Evolutionary conservation across 2,797 vertebrate species (phyloP).

Genomic region (Gymnopithys bicolor): DNA sequence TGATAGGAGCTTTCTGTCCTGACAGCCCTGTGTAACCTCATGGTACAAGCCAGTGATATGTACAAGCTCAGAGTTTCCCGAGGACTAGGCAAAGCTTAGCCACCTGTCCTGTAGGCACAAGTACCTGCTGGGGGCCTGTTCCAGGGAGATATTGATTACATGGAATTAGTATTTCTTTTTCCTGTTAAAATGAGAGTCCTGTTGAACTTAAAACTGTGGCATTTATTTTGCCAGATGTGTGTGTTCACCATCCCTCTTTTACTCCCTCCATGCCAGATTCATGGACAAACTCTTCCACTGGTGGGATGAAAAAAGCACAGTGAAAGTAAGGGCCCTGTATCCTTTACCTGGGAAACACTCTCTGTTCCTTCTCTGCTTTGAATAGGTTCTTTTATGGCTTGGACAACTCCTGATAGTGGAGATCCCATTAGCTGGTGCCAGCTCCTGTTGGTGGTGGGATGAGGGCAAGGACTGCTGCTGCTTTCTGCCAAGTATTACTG

Average conservation of each 20-base stretch:
- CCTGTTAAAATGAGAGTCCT: not conserved
- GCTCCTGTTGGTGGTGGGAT: not conserved
- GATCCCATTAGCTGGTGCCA: not conserved
- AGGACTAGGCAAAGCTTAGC: not conserved
- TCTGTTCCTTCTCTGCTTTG: constrained; percentile 9
- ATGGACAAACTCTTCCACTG: not conserved
- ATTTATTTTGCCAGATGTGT: constrained; percentile 3
- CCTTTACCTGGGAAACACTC: not conserved
- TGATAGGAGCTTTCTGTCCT: not conserved
- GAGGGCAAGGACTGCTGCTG: not conserved
- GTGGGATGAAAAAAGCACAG: not conserved
- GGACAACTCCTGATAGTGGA: not conserved
- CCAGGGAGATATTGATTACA: not conserved
- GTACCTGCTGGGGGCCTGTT: not conserved
- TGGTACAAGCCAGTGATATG: not conserved
- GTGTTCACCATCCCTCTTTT: not conserved
- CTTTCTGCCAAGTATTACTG: not conserved
- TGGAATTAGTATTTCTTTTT: not conserved
- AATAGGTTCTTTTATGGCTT: not conserved
- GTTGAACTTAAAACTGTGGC: not conserved
- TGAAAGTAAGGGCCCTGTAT: not conserved
- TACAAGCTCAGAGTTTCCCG: not conserved
- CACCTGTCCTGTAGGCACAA: not conserved
- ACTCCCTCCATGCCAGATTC: not conserved
- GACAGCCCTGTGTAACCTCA: not conserved